phyloP scores from a whole-genome alignment of 2,888 invertebrate genomes.

The Leucophenga montana region DNA sequence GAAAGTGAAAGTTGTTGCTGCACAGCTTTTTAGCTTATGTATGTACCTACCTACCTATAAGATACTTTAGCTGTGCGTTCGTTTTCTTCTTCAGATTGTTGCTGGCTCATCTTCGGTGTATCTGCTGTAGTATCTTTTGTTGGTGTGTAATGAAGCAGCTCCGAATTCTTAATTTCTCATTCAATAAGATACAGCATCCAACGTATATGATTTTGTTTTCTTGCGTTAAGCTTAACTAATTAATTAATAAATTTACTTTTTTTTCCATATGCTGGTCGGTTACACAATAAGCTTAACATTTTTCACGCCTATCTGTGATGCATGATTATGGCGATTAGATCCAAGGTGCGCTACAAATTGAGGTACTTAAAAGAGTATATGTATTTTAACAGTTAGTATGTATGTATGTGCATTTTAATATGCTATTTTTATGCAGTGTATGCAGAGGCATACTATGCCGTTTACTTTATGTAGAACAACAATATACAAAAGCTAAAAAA shows the following conservation, averaged over 20 bases:
- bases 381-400: too few species aligned
- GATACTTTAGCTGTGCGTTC: neutral
- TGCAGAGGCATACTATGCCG: too few species aligned
- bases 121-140: neutral
- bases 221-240: neutral
- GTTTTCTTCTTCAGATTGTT: constrained; percentile 8
- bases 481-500: too few species aligned
- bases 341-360: too few species aligned
- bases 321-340: too few species aligned
- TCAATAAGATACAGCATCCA: constrained; percentile 1
- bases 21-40: neutral
- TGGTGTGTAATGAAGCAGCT: neutral
- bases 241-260: neutral
- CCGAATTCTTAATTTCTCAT: constrained; percentile 10
- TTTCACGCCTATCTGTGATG: too few species aligned
- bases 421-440: too few species aligned
- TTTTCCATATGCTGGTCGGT: neutral
- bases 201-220: constrained; percentile 12
- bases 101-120: neutral
- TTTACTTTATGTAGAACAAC: too few species aligned
- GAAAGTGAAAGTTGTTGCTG: constrained; percentile 69
- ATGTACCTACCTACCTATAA: neutral
- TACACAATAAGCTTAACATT: neutral
- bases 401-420: too few species aligned
- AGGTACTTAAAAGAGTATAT: too few species aligned